A percentile compares a stretch with the other conserved stretches of the same genome.
Evolutionary conservation across 2,888 invertebrate genomes (phyloP).

Genomic region (Anthoptus insignis): DNA sequence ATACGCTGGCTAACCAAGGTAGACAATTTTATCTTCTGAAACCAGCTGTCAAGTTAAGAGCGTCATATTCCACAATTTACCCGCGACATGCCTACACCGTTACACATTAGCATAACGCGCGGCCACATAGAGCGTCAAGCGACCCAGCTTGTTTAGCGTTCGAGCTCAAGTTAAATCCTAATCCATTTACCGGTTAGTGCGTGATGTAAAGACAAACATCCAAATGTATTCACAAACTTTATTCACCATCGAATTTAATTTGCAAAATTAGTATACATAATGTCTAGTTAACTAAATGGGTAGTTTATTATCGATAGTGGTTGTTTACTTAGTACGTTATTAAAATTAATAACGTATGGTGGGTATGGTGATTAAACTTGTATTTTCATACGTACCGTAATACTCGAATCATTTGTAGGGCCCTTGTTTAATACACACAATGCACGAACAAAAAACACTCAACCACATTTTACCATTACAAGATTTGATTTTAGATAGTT

Average conservation of each 20-base stretch:
- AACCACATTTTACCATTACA: constrained; percentile 54
- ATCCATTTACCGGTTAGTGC: too few relatives aligned
- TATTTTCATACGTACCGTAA: constrained; percentile 1
- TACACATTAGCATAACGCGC: constrained; percentile 65
- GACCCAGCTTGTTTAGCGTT: constrained; percentile 21
- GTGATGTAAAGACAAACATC: too few relatives aligned
- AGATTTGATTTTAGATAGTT: constrained; percentile 13
- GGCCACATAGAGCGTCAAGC: constrained; percentile 17
- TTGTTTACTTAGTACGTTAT: not conserved
- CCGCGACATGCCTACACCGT: constrained; percentile 55
- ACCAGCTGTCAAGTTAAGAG: not conserved
- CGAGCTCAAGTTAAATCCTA: too few relatives aligned
- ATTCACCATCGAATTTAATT: constrained; percentile 51
- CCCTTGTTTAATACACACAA: not conserved
- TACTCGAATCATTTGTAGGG: not conserved
- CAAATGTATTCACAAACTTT: constrained; percentile 57
- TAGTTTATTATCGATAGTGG: not conserved
- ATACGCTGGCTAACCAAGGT: too few relatives aligned
- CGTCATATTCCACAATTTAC: not conserved
- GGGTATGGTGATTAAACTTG: constrained; percentile 6
- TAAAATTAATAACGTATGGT: too few relatives aligned
- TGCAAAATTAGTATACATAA: not conserved
- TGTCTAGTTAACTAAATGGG: not conserved
- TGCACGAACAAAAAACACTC: constrained; percentile 32
- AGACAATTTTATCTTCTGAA: too few relatives aligned